Base-by-base conservation (phyloP, 2,113 vertebrate species). In the Cebidichthys violaceus region DNA sequence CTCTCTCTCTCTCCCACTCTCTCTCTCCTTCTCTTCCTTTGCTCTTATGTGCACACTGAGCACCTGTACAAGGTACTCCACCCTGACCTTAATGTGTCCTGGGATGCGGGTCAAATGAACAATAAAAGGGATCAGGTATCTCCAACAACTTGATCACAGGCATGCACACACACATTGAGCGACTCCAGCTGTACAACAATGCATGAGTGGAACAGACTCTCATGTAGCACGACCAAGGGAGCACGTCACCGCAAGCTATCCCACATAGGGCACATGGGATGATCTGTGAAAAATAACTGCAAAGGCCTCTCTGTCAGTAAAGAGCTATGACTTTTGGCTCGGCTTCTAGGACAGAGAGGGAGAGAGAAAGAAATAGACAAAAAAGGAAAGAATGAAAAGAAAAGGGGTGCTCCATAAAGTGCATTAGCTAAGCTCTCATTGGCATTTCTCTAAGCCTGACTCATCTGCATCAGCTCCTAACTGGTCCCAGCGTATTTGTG, bases 321-420 rank as follows among this genome's bases (percentile, higher is more conserved):
- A 93, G 93, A 94, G 87, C 92, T 93, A 92, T 79, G 90, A 88
- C 89, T 93, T 84, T 87, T 94, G 94, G 93, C 92, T 88, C 76
- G 1, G 81, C 81, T 85, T 86, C 81, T 71, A 70, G 86, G 83
- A 85, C 84, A 87, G 75, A 80, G 47, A 73, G 54, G n/a, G 76
- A 62, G 71, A 67, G 80, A 70, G 61, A 77, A n/a, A 37, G 59
- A 71, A 41, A 78, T 66, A 81, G 74, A 77, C 55, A 27, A 61
- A 31, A 66, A 88, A 62, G 69, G 55, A 72, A 47, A 68, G 85
- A 82, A 77, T 73, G 76, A 83, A 87, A 86, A 85, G 77, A 84
- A 88, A 83, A 87, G 78, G 52, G 81, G 85, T 84, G 84, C 80
- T 89, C 81, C 72, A 90, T 88, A 87, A 88, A 90, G 88, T 88